phyloP scores from a whole-genome alignment of 2,888 invertebrate species.

The Chouioia cunea region DNA sequence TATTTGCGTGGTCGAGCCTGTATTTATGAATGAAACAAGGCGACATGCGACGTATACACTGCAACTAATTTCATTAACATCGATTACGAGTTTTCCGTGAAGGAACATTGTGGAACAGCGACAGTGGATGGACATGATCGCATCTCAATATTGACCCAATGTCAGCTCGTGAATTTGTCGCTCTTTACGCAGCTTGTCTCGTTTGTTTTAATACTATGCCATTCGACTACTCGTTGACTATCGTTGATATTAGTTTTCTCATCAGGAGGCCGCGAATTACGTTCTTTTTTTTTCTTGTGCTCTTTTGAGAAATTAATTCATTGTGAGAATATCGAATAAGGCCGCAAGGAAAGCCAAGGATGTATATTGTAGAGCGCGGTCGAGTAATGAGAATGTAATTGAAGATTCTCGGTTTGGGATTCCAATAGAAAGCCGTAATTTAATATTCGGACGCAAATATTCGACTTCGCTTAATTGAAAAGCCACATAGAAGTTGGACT shows the following conservation, averaged over 20 bases:
- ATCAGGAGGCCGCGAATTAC: not conserved
- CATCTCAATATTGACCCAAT: not conserved
- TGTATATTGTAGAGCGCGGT: too few species aligned
- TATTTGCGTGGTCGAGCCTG: not conserved
- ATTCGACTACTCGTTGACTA: constrained; percentile 22
- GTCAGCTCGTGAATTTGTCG: constrained; percentile 22
- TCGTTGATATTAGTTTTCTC: constrained; percentile 32
- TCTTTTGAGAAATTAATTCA: constrained; percentile 11
- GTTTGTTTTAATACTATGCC: not conserved
- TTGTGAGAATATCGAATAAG: constrained; percentile 24
- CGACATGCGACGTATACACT: not conserved
- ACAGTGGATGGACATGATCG: constrained; percentile 2
- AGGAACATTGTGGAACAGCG: not conserved
- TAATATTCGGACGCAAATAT: constrained; percentile 1
- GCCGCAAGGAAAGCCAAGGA: not conserved
- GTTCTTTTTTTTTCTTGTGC: not conserved
- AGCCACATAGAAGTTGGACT: too few species aligned
- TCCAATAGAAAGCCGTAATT: not conserved
- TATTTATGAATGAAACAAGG: not conserved
- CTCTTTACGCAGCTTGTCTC: constrained; percentile 2
- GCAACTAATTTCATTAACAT: constrained; percentile 40
- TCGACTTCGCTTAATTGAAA: too few species aligned
- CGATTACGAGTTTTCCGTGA: constrained; percentile 10
- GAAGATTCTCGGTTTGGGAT: constrained; percentile 7
- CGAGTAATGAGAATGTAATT: constrained; percentile 31